Conservation (phyloP, 1,140 invertebrate species). For the Rhagoletis zephyria region DNA sequence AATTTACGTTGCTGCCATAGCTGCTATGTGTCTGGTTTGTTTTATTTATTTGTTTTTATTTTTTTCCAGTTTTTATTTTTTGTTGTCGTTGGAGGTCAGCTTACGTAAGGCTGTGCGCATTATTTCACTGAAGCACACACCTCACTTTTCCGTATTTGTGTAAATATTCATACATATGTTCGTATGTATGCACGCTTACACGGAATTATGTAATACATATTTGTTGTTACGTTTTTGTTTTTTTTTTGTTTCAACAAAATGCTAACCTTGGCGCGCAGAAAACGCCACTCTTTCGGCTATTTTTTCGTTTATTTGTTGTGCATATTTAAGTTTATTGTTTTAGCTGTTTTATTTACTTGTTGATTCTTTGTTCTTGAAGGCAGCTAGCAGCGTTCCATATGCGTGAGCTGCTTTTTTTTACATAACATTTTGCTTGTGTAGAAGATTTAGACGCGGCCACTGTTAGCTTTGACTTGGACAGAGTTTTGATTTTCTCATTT, state of each 20-base stretch:
- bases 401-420: slow-evolving; percentile 33
- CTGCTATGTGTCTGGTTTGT: background rate
- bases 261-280: slow-evolving; percentile 36
- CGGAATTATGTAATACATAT: slow-evolving; percentile 6
- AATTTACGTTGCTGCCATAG: background rate
- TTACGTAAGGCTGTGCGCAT: slow-evolving; percentile 37
- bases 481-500: too few relatives aligned
- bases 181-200: background rate
- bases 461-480: background rate
- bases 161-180: background rate
- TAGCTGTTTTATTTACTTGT: slow-evolving; percentile 36
- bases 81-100: slow-evolving; percentile 3
- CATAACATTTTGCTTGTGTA: background rate
- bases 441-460: background rate
- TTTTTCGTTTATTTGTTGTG: slow-evolving; percentile 4
- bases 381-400: slow-evolving; percentile 20
- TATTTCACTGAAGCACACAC: slow-evolving; percentile 24
- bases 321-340: background rate
- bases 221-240: background rate
- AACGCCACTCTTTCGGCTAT: slow-evolving; percentile 25
- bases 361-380: slow-evolving; percentile 23
- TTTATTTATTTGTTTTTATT: background rate
- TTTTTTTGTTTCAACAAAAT: background rate
- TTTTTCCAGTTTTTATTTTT: background rate
- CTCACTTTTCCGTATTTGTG: slow-evolving; percentile 33